phyloP scores from a whole-genome alignment of 2,113 vertebrate species.

The Amphiprion percula region DNA sequence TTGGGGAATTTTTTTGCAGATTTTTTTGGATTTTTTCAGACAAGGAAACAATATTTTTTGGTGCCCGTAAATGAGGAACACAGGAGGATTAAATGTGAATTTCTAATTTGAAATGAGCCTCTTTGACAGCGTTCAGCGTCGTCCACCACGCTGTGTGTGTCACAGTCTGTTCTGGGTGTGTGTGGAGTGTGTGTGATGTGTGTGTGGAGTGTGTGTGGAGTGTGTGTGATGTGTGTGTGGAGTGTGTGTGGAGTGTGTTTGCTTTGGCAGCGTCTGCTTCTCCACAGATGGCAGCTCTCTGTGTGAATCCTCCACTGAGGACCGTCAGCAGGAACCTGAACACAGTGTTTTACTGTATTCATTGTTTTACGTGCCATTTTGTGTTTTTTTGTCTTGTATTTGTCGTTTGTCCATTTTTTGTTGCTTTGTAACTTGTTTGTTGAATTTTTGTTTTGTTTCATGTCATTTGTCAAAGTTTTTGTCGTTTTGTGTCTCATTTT shows the following conservation, averaged over 20 bases:
- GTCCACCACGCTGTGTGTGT: background rate
- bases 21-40: too few species aligned
- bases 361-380: too few species aligned
- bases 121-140: background rate
- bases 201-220: slow-evolving; percentile 25
- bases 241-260: slow-evolving; percentile 25
- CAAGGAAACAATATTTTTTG: too few species aligned
- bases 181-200: slow-evolving; percentile 22
- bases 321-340: slow-evolving; percentile 2
- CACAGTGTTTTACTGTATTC: background rate
- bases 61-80: too few species aligned
- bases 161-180: slow-evolving; percentile 10
- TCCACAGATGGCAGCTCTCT: slow-evolving; percentile 56
- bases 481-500: too few species aligned
- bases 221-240: slow-evolving; percentile 3
- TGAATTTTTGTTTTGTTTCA: too few species aligned
- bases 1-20: too few species aligned
- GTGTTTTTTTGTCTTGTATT: too few species aligned
- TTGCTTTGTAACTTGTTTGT: too few species aligned
- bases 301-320: slow-evolving; percentile 29
- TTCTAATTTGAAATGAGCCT: background rate
- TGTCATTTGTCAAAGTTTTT: too few species aligned
- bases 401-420: too few species aligned
- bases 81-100: too few species aligned
- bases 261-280: slow-evolving; percentile 27